Conservation (phyloP, 2,888 invertebrate species). For the Xestia xanthographa region DNA sequence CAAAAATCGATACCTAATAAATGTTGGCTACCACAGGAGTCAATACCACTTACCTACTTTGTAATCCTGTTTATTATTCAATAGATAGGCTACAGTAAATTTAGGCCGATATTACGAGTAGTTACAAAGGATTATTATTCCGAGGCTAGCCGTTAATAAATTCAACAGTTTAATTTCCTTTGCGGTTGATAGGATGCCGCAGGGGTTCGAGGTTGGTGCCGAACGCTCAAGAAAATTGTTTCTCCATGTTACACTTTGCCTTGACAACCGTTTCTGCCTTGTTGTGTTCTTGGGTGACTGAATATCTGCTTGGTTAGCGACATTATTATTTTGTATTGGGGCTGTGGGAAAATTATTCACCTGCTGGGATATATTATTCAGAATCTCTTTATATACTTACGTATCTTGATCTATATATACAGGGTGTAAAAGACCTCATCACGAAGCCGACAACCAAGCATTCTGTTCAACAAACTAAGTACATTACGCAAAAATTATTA, state of each 20-base stretch:
- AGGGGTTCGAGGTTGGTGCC: slow-evolving; percentile 62
- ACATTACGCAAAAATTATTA: too few relatives aligned
- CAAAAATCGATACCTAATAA: not conserved
- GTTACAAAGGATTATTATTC: slow-evolving; percentile 73
- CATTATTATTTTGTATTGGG: not conserved
- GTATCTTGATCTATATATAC: too few relatives aligned
- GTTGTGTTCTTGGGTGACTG: slow-evolving; percentile 7
- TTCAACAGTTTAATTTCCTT: slow-evolving; percentile 86
- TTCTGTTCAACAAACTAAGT: too few relatives aligned
- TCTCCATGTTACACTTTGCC: slow-evolving; percentile 46
- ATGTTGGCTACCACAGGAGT: slow-evolving; percentile 14
- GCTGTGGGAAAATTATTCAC: not conserved
- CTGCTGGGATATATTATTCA: not conserved
- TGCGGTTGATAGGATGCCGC: slow-evolving; percentile 81
- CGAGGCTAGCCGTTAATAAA: slow-evolving; percentile 78
- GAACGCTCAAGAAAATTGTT: slow-evolving; percentile 71
- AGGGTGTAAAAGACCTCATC: too few relatives aligned
- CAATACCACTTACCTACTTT: slow-evolving; percentile 19
- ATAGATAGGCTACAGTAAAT: slow-evolving; percentile 37
- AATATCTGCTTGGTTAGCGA: slow-evolving; percentile 7
- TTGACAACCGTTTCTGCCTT: slow-evolving; percentile 31
- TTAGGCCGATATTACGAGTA: slow-evolving; percentile 65
- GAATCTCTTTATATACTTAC: not conserved
- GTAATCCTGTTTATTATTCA: slow-evolving; percentile 55
- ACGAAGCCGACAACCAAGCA: too few relatives aligned